These are phyloP conservation scores for Carabus problematicus DNA, from an alignment of 2,888 invertebrate species.

Conservation along the genomic window DNA sequence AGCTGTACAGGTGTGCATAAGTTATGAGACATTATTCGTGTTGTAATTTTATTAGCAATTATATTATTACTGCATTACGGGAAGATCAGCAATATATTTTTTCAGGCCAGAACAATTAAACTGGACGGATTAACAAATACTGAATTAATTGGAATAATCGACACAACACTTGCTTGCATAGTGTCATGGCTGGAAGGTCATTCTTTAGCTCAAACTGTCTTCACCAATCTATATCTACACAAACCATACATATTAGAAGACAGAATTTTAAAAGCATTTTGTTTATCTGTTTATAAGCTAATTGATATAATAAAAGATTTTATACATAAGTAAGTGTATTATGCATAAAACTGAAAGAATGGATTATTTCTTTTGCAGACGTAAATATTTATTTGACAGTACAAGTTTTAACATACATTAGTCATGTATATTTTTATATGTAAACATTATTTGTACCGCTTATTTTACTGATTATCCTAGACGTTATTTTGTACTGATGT, in stretches of 20 bases:
- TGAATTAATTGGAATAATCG: conserved; percentile 92
- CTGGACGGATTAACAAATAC: conserved; percentile 75
- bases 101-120: conserved; percentile 78
- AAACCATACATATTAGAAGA: conserved; percentile 86
- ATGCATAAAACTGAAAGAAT: not conserved
- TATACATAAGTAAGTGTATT: conserved; percentile 75
- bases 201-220: conserved; percentile 95
- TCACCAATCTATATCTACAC: conserved; percentile 94
- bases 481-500: not conserved
- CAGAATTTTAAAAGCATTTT: conserved; percentile 83
- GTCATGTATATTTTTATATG: no score
- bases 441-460: no score
- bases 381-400: no score
- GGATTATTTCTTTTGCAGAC: conserved; percentile 5
- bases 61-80: not conserved
- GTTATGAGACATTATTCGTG: not conserved
- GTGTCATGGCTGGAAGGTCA: conserved; percentile 98
- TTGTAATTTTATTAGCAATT: conserved; percentile 15
- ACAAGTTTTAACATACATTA: not conserved
- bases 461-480: no score
- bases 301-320: conserved; percentile 89
- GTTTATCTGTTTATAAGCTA: conserved; percentile 85
- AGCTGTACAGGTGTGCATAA: conserved; percentile 72
- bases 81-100: conserved; percentile 45
- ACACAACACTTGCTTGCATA: conserved; percentile 91